Evolutionary conservation across 2,888 invertebrate species (phyloP).

Genomic region (Lochmaea capreae): DNA sequence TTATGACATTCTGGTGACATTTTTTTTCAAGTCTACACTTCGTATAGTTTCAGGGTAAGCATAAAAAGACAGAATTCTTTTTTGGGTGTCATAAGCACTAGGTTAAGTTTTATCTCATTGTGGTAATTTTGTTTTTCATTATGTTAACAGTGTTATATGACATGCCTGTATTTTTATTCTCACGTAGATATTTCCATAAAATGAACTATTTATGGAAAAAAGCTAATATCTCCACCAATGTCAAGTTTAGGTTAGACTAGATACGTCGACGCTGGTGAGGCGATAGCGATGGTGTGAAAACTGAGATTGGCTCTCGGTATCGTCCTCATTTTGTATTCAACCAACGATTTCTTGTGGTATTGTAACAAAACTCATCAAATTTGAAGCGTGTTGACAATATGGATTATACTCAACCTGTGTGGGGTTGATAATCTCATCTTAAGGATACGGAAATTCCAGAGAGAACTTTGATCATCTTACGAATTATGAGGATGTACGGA

Average conservation of each 20-base stretch:
- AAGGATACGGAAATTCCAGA: slow-evolving; percentile 63
- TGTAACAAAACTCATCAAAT: slow-evolving; percentile 66
- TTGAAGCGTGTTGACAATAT: slow-evolving; percentile 66
- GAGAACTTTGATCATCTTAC: slow-evolving; percentile 66
- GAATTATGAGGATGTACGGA: slow-evolving; percentile 63
- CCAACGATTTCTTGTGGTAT: slow-evolving; percentile 59
- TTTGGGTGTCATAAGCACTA: too few species aligned
- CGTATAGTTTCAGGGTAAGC: too few species aligned
- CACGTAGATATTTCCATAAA: too few species aligned
- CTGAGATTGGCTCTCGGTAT: slow-evolving; percentile 45
- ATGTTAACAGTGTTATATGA: too few species aligned
- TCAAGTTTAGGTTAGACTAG: slow-evolving; percentile 27
- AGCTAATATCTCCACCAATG: slow-evolving; percentile 19
- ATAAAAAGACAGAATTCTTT: too few species aligned
- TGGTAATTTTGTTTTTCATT: too few species aligned
- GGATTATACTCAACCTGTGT: slow-evolving; percentile 64
- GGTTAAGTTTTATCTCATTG: too few species aligned
- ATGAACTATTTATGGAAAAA: neutral
- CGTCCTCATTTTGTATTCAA: slow-evolving; percentile 61
- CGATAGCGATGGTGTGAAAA: slow-evolving; percentile 32
- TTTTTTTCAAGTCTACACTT: too few species aligned
- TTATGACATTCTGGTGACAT: too few species aligned
- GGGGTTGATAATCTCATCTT: slow-evolving; percentile 65
- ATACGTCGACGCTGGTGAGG: slow-evolving; percentile 10
- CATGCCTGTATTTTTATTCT: too few species aligned